phyloP scores from a whole-genome alignment of 30 jellyfish, hydroid and myxozoan species.

The Aurelia coerulea region DNA sequence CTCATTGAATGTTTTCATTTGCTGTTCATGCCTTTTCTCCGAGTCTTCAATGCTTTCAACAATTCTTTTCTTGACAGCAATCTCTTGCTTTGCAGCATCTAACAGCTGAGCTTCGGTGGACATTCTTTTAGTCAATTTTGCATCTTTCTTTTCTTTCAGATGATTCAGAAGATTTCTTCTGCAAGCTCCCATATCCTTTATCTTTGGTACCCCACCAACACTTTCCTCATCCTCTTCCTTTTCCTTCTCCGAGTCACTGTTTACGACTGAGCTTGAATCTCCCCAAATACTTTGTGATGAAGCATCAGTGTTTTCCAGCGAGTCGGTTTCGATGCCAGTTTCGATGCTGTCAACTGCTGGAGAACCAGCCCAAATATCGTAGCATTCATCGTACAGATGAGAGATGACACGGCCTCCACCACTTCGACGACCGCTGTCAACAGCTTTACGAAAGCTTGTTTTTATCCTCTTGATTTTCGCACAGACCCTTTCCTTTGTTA shows the following conservation, averaged over 20 bases:
- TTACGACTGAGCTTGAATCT: no score
- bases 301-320: background rate
- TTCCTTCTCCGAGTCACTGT: no score
- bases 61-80: slow-evolving; percentile 18
- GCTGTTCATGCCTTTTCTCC: slow-evolving; percentile 17
- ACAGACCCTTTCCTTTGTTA: slow-evolving; percentile 30
- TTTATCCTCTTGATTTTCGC: slow-evolving; percentile 19
- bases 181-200: slow-evolving; percentile 31
- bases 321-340: slow-evolving; percentile 14
- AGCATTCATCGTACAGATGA: slow-evolving; percentile 18
- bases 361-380: slow-evolving; percentile 31
- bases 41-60: slow-evolving; percentile 18
- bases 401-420: slow-evolving; percentile 19
- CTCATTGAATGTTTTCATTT: slow-evolving; percentile 17
- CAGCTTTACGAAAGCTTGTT: slow-evolving; percentile 28
- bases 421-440: slow-evolving; percentile 24
- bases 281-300: no score
- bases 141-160: slow-evolving; percentile 21
- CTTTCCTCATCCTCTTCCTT: no score
- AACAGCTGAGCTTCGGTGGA: slow-evolving; percentile 26
- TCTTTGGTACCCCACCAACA: slow-evolving; percentile 2
- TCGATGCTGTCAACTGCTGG: slow-evolving; percentile 43
- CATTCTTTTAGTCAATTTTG: slow-evolving; percentile 2
- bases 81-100: slow-evolving; percentile 13
- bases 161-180: slow-evolving; percentile 17